phyloP scores from a whole-genome alignment of 1,140 invertebrate species.

The Oreohelix idahoensis region DNA sequence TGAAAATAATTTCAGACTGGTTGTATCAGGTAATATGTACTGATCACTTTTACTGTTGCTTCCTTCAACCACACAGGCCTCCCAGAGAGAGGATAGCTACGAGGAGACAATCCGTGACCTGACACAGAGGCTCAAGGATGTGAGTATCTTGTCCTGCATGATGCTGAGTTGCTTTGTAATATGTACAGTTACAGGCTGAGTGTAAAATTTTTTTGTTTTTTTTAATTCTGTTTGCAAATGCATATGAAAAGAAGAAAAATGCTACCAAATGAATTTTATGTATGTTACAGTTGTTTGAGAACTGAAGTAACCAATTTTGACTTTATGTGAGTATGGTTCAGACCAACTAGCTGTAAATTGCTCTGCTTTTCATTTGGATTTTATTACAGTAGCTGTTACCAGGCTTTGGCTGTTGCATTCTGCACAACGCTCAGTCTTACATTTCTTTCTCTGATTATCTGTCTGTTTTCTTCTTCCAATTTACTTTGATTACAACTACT shows the following conservation, averaged over 20 bases:
- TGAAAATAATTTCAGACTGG: too few species aligned
- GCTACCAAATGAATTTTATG: too few species aligned
- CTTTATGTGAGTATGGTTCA: background rate
- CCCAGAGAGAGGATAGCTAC: constrained; percentile 99
- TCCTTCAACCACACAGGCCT: constrained; percentile 82
- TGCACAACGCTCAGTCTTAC: background rate
- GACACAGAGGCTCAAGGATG: constrained; percentile 89
- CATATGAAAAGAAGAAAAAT: too few species aligned
- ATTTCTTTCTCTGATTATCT: background rate
- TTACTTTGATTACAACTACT: too few species aligned
- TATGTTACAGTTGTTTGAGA: too few species aligned
- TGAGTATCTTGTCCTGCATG: constrained; percentile 54
- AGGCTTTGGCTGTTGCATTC: background rate
- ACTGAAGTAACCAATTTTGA: too few species aligned
- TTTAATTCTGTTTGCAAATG: too few species aligned
- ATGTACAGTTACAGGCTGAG: background rate
- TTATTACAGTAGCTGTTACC: background rate
- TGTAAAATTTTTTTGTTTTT: background rate
- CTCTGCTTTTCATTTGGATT: background rate
- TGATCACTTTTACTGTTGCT: background rate
- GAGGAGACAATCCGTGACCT: constrained; percentile 99
- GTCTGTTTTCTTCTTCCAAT: too few species aligned
- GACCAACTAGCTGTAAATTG: background rate
- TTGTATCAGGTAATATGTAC: too few species aligned
- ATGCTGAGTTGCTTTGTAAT: background rate